These are phyloP conservation scores for Drosophila subsilvestris DNA, from an alignment of 2,888 invertebrate species.

Conservation along the genomic window DNA sequence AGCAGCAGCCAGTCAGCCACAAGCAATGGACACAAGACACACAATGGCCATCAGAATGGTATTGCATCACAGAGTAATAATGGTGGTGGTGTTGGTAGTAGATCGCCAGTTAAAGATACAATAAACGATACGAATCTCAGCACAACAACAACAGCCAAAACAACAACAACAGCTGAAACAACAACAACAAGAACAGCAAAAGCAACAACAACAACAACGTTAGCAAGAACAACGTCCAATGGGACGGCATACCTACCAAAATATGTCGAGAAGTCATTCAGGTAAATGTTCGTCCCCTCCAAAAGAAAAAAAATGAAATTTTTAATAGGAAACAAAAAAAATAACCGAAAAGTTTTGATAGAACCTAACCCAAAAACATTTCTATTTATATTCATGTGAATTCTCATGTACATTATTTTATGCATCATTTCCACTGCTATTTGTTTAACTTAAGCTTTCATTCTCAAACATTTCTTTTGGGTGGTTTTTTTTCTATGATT, in stretches of 20 bases:
- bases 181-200: slow-evolving; percentile 16
- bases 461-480: slow-evolving; percentile 5
- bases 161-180: slow-evolving; percentile 32
- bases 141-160: slow-evolving; percentile 30
- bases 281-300: slow-evolving; percentile 77
- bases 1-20: neutral
- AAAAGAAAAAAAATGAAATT: slow-evolving; percentile 16
- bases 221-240: slow-evolving; percentile 60
- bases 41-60: slow-evolving; percentile 45
- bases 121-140: slow-evolving; percentile 24
- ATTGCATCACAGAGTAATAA: slow-evolving; percentile 11
- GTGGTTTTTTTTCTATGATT: neutral
- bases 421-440: slow-evolving; percentile 9
- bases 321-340: slow-evolving; percentile 14
- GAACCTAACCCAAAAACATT: slow-evolving; percentile 9
- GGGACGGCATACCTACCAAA: slow-evolving; percentile 82
- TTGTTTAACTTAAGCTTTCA: slow-evolving; percentile 1
- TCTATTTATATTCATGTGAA: neutral
- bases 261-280: slow-evolving; percentile 85
- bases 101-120: slow-evolving; percentile 19
- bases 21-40: slow-evolving; percentile 32
- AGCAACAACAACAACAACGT: slow-evolving; percentile 29
- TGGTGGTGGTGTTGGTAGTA: neutral
- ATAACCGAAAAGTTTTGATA: slow-evolving; percentile 18
- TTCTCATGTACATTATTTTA: slow-evolving; percentile 7